Base-by-base conservation (phyloP, 1,140 invertebrate genomes). In the Odontomachus brunneus region DNA sequence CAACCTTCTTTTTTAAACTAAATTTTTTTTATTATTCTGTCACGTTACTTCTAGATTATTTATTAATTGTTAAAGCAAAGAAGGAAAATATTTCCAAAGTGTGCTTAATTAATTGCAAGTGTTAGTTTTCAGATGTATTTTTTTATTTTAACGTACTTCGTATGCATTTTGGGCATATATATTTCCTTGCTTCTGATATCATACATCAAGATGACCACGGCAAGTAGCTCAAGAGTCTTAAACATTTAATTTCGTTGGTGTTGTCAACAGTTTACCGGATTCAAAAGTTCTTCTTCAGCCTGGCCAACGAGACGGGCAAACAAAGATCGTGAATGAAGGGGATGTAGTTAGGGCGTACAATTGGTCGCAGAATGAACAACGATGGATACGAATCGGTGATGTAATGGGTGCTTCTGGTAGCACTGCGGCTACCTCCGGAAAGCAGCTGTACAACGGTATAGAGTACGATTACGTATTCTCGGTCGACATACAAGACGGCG, bases 381-480 rank as follows among this genome's bases (percentile, higher is more conserved):
- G 96, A 55, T 99, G 98, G 98, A 96, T 96, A 71, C 97, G 98
- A 93, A 94, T 99, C 62, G 98, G 98, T 2, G 98, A 99, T 91
- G 98, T 99, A 1, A 96, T 98, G 85, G 98, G 98, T 3, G 96
- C 97, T 3, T 95, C 96, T 26, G 96, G 96, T 22, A 95, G 95
- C 2, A 95, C 95, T 0, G 95, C 96, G 65, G 95, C 94, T 44
- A 95, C 94, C 19, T 95, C 95, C 0, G 96, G 97, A 9, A 99
- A 98, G 93, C 96, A 96, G 24, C 92, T 98, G 76, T 96, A 96
- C 91, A 96, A 99, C 90, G 98, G 98, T 86, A 96, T 97, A 95
- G 97, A 98, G 90, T 99, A 99, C 92, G 99, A 99, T 94, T 99
- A 96, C 94, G 98, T 99, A 22, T 99, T 99, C 92, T 97, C 96